Evolutionary conservation across 2,888 invertebrate genomes (phyloP).

Genomic region (Quadroppia sp.): DNA sequence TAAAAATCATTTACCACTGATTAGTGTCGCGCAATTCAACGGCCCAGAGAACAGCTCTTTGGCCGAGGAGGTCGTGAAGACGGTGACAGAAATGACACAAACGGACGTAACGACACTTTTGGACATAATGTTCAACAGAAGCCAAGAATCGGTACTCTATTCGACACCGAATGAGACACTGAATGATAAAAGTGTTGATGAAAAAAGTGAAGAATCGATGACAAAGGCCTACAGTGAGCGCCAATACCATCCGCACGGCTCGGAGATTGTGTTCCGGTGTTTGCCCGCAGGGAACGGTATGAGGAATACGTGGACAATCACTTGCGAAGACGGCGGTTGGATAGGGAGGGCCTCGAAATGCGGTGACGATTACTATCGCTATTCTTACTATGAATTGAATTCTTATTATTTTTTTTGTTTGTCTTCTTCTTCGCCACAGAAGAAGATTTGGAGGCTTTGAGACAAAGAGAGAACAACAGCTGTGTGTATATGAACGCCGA

Average conservation of each 20-base stretch:
- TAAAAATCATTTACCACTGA: conserved; percentile 13
- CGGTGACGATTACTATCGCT: background rate
- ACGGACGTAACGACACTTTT: background rate
- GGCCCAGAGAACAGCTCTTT: background rate
- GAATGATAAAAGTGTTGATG: background rate
- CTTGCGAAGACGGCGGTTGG: conserved; percentile 79
- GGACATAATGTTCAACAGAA: background rate
- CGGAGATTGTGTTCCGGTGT: conserved; percentile 76
- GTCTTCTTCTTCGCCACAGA: too few species aligned
- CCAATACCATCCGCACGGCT: conserved; percentile 64
- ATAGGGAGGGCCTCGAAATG: conserved; percentile 65
- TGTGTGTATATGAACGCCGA: conserved; percentile 73
- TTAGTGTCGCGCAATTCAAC: conserved; percentile 40
- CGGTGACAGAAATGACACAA: background rate
- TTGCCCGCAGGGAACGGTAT: conserved; percentile 53
- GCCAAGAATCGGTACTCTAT: background rate
- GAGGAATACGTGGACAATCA: conserved; percentile 76
- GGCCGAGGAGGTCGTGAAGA: background rate
- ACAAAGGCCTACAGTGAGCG: conserved; percentile 20
- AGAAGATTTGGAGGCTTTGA: conserved; percentile 41
- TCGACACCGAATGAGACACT: background rate
- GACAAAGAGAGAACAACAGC: conserved; percentile 60
- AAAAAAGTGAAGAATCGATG: background rate
- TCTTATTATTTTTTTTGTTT: too few species aligned
- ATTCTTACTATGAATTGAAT: background rate